Percentiles rank a stretch among this genome's conserved stretches.
These are phyloP conservation scores for Sebastes trivittatus DNA, from an alignment of 2,797 vertebrate genomes.

Conservation along the genomic window DNA sequence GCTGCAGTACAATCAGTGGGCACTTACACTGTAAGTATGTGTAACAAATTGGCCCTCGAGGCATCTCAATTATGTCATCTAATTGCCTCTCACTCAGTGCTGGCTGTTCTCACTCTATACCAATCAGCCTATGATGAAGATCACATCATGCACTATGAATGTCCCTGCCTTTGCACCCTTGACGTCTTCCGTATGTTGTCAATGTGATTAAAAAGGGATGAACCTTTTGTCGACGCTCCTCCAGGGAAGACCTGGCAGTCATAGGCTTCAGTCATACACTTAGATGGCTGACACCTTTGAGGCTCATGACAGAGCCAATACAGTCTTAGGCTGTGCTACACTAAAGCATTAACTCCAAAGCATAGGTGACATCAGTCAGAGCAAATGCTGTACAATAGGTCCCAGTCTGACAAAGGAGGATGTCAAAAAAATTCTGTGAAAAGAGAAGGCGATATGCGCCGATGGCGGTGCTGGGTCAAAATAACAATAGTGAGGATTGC, in stretches of 20 bases:
- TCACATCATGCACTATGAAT: conserved; percentile 25
- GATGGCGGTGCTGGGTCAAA: conserved; percentile 69
- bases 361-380: conserved; percentile 59
- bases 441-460: conserved; percentile 55
- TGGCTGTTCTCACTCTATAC: conserved; percentile 56
- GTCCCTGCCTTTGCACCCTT: not conserved
- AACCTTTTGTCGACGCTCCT: conserved; percentile 1
- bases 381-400: conserved; percentile 59
- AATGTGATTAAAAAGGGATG: conserved; percentile 25
- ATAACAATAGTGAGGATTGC: conserved; percentile 75
- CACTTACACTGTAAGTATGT: conserved; percentile 64
- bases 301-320: conserved; percentile 21
- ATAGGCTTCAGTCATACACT: not conserved
- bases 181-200: conserved; percentile 31
- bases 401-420: conserved; percentile 66
- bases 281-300: conserved; percentile 14
- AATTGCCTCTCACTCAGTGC: conserved; percentile 65
- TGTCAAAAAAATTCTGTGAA: conserved; percentile 58
- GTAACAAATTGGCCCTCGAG: conserved; percentile 76
- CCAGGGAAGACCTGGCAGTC: conserved; percentile 13
- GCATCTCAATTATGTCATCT: conserved; percentile 77
- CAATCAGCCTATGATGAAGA: conserved; percentile 52
- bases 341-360: conserved; percentile 43
- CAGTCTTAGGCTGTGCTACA: conserved; percentile 5
- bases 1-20: conserved; percentile 54